Evolutionary conservation across 2,797 vertebrate genomes (phyloP).

Genomic region (Hyperoplus immaculatus): DNA sequence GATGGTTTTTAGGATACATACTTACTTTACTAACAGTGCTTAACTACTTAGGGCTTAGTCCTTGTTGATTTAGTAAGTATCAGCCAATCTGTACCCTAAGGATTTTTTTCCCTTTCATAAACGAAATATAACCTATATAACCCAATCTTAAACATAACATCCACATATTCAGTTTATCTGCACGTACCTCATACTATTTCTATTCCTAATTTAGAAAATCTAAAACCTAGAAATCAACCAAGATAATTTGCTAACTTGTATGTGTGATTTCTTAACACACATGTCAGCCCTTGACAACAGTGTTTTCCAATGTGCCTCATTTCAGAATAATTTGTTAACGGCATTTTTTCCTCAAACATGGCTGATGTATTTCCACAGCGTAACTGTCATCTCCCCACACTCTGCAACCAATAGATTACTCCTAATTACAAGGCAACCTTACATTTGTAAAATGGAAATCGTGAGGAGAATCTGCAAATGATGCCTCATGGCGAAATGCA

Average conservation of each 20-base stretch:
- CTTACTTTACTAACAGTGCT: background rate
- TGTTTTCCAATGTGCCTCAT: background rate
- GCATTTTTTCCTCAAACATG: background rate
- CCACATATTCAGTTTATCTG: background rate
- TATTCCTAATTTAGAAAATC: background rate
- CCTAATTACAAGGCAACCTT: background rate
- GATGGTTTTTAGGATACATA: background rate
- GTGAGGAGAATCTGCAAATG: background rate
- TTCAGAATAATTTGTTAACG: background rate
- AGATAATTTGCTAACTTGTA: background rate
- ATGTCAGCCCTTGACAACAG: background rate
- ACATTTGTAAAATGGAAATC: background rate
- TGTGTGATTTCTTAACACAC: background rate
- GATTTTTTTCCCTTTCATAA: background rate
- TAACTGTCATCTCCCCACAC: background rate
- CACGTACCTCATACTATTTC: background rate
- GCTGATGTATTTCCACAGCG: background rate
- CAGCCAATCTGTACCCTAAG: background rate
- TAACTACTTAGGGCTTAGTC: background rate
- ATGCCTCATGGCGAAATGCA: background rate
- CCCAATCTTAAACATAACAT: background rate
- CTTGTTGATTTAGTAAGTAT: background rate
- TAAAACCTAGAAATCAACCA: background rate
- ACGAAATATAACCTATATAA: background rate
- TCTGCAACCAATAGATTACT: background rate